Evolutionary conservation across 2,888 invertebrate genomes (phyloP).

Genomic region (Pasiphila rectangulata): DNA sequence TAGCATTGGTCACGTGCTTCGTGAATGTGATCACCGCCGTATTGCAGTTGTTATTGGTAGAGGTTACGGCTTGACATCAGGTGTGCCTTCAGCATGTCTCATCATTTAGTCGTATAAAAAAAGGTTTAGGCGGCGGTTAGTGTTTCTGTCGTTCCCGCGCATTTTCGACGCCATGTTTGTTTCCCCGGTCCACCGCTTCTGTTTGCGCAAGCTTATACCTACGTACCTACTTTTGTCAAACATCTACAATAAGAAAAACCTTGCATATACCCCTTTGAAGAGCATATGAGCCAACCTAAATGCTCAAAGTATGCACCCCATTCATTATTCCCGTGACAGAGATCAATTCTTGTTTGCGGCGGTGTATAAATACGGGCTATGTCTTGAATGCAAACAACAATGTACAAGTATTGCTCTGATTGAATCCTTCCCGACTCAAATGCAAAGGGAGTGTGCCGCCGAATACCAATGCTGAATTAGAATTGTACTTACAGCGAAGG

Average conservation of each 20-base stretch:
- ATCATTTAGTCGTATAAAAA: too few species aligned
- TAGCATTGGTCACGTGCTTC: too few species aligned
- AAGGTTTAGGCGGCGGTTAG: too few species aligned
- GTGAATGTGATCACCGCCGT: too few species aligned
- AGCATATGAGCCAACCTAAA: neutral
- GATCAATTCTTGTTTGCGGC: constrained; percentile 12
- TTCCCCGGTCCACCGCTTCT: too few species aligned
- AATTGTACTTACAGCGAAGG: constrained; percentile 25
- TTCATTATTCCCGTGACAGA: constrained; percentile 15
- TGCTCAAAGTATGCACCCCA: constrained; percentile 2
- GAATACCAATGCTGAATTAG: constrained; percentile 37
- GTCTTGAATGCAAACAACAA: constrained; percentile 33
- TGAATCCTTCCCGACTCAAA: constrained; percentile 30
- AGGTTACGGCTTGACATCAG: too few species aligned
- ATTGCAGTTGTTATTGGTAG: too few species aligned
- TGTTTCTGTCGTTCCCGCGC: too few species aligned
- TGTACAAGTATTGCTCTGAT: constrained; percentile 30
- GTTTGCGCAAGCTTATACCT: too few species aligned
- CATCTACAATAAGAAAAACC: neutral
- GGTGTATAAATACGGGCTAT: constrained; percentile 25
- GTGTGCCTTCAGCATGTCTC: too few species aligned
- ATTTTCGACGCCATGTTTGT: too few species aligned
- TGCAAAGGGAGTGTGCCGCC: constrained; percentile 32
- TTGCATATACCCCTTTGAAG: neutral
- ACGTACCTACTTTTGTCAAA: too few species aligned